These are phyloP conservation scores for Echinarachnius parma DNA, from an alignment of 53 echinoderm and acorn worm genomes.

Conservation along the genomic window DNA sequence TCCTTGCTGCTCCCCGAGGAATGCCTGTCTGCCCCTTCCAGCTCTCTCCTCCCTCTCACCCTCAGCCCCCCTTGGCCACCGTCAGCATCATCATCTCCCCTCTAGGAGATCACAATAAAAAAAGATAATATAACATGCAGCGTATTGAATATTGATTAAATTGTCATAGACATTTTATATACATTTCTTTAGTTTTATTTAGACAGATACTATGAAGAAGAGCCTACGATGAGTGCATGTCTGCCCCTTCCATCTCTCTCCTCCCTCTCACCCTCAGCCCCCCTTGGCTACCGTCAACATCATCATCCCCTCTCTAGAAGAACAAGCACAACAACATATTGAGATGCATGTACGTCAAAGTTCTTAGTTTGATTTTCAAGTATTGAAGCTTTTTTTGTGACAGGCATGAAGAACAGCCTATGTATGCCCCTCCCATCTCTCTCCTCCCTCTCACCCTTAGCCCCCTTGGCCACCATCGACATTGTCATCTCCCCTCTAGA, in stretches of 20 bases:
- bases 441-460: conserved; percentile 63
- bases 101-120: conserved; percentile 6
- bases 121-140: no score
- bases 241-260: conserved; percentile 59
- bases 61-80: conserved; percentile 27
- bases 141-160: no score
- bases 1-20: conserved; percentile 49
- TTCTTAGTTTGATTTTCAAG: no score
- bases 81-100: conserved; percentile 30
- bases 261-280: conserved; percentile 56
- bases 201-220: no score
- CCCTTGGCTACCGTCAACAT: conserved; percentile 23
- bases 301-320: conserved; percentile 24
- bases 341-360: no score
- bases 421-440: no score
- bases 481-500: conserved; percentile 24
- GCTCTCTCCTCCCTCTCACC: conserved; percentile 70
- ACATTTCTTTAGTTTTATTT: no score
- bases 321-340: no score
- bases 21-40: conserved; percentile 20
- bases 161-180: no score
- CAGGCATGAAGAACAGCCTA: no score
- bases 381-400: no score
- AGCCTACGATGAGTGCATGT: no score
- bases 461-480: conserved; percentile 28